Evolutionary conservation across 1,140 invertebrate genomes (phyloP), one percentile per base, ranked within the genome.

Genomic region (Leptopilina clavipes): DNA sequence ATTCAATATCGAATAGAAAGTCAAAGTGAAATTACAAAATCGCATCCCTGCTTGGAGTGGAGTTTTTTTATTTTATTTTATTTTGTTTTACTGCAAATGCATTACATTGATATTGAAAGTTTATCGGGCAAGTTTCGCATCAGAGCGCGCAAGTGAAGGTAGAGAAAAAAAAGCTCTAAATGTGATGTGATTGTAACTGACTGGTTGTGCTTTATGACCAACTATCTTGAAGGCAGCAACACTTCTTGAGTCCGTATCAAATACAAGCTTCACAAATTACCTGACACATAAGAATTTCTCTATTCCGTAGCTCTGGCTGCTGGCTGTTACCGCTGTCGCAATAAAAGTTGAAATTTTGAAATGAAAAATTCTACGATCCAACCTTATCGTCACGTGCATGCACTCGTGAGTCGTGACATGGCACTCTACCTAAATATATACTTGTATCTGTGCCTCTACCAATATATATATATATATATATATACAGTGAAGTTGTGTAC

Each of bases 311-410:
- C 56, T 59, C 56, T 59, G 12, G 22, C 56, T 25, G 10, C 56
- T 59, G 12, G 22, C 56, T 25, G 22, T 31, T 59, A 22, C 56
- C 22, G 22, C 56, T 59, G 56, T 59, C 56, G 56, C 56, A 59
- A 59, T 59, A 59, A 59, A 59, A 59, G 17, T 11, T 22, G 56
- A 59, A 59, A 59, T 59, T 59, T 22, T 22, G 19, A 59, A 59
- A 59, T 59, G 56, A 59, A 59, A 59, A 59, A 59, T 59, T 25
- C 56, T 59, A 59, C 56, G 56, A 59, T 59, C 22, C 19, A 25
- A 59, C 56, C 56, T 59, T 25, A 59, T 59, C 56, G 56, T 59
- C 56, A 59, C 56, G 56, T 59, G 22, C 56, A 59, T 59, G 56
- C 22, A 59, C 19, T 59, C 22, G 56, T 25, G 22, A 59, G 19